Percentiles rank a stretch among this genome's conserved stretches.
These are phyloP conservation scores for Harmothoe impar DNA, from an alignment of 2,888 invertebrate species.

Conservation along the genomic window DNA sequence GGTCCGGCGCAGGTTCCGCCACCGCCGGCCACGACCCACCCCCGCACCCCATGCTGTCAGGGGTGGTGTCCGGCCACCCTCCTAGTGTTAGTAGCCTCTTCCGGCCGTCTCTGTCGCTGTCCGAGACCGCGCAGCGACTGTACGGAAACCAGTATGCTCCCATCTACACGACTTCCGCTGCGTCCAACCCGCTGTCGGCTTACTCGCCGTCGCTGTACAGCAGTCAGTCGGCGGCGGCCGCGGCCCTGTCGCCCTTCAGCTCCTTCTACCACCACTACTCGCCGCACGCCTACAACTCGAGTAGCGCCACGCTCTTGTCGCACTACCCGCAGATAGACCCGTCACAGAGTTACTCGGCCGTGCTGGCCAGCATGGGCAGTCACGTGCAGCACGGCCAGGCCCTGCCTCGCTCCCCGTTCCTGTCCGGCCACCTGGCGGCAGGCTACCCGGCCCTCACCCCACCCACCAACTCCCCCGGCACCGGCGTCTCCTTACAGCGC, in stretches of 20 bases:
- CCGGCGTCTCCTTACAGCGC: slow-evolving; percentile 69
- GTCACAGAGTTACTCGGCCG: slow-evolving; percentile 78
- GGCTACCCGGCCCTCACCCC: slow-evolving; percentile 67
- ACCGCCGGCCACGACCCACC: slow-evolving; percentile 43
- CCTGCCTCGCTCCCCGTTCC: slow-evolving; percentile 72
- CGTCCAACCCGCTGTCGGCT: slow-evolving; percentile 67
- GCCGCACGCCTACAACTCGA: slow-evolving; percentile 33
- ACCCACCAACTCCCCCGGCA: slow-evolving; percentile 72
- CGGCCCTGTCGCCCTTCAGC: slow-evolving; percentile 73
- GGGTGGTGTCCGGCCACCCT: slow-evolving; percentile 61
- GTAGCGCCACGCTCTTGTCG: not conserved
- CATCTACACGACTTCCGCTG: slow-evolving; percentile 65
- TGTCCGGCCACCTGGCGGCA: slow-evolving; percentile 55
- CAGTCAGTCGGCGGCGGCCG: slow-evolving; percentile 68
- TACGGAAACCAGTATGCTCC: slow-evolving; percentile 68
- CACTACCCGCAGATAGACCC: slow-evolving; percentile 76
- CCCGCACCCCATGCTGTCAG: slow-evolving; percentile 61
- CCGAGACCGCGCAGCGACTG: slow-evolving; percentile 71
- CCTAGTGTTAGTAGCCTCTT: slow-evolving; percentile 69
- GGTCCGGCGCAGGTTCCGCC: not conserved
- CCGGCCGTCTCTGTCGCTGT: slow-evolving; percentile 74
- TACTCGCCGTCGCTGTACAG: slow-evolving; percentile 71
- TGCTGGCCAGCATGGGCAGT: slow-evolving; percentile 80
- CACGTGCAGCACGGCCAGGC: slow-evolving; percentile 76
- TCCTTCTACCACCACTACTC: slow-evolving; percentile 75